These are phyloP conservation scores for Tetragonisca angustula DNA, from an alignment of 2,888 invertebrate species.

Conservation along the genomic window DNA sequence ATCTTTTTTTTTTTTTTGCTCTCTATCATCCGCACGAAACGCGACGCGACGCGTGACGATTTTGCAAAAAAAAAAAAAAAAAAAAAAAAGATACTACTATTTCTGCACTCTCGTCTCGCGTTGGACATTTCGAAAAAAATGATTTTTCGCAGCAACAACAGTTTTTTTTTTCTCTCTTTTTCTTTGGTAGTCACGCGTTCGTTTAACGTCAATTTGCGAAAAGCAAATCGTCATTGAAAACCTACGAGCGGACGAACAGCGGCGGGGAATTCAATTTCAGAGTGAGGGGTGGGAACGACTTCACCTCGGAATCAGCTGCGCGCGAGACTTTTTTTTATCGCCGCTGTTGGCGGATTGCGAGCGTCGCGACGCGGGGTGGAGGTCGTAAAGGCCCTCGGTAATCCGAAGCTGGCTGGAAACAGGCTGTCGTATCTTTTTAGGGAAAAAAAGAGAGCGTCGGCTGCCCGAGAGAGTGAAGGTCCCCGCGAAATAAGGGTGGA, in stretches of 20 bases:
- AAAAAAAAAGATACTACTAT: too few species aligned
- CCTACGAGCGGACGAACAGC: too few species aligned
- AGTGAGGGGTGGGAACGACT: background rate
- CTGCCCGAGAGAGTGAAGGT: conserved; percentile 60
- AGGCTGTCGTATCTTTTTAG: conserved; percentile 50
- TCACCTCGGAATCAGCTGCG: background rate
- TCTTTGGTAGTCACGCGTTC: background rate
- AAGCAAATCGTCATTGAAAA: background rate
- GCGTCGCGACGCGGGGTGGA: too few species aligned
- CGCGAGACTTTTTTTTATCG: conserved; percentile 10
- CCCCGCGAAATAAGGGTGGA: conserved; percentile 57
- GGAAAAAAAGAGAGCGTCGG: conserved; percentile 57
- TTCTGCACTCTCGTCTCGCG: too few species aligned
- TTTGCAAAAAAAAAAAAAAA: too few species aligned
- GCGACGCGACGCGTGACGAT: too few species aligned
- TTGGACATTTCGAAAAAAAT: too few species aligned
- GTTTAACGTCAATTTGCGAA: background rate
- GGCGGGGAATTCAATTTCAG: background rate
- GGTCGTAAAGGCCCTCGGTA: conserved; percentile 33
- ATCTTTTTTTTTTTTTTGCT: too few species aligned
- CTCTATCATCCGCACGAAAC: too few species aligned
- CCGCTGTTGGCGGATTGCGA: background rate
- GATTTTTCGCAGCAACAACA: too few species aligned
- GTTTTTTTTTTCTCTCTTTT: too few species aligned
- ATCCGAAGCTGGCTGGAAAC: conserved; percentile 68